phyloP scores from a whole-genome alignment of 1,140 invertebrate genomes.

The Charaxes varanes region DNA sequence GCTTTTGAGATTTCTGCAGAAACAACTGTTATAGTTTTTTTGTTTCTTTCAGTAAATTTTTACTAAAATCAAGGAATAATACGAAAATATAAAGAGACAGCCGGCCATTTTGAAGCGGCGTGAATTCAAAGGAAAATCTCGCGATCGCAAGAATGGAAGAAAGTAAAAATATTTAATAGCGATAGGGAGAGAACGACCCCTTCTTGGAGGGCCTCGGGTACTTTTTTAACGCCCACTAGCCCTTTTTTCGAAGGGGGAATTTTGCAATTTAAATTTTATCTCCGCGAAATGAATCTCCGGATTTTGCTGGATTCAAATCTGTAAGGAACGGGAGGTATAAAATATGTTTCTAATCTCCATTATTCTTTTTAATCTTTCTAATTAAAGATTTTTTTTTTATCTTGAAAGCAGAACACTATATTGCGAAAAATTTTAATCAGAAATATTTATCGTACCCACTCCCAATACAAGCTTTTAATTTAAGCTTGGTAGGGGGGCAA shows the following conservation, averaged over 20 bases:
- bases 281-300: slow-evolving; percentile 50
- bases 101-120: slow-evolving; percentile 15
- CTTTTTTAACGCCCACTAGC: slow-evolving; percentile 58
- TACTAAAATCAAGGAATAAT: too few relatives aligned
- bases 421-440: too few relatives aligned
- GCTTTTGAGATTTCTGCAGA: too few relatives aligned
- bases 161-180: slow-evolving; percentile 45
- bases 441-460: too few relatives aligned
- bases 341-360: slow-evolving; percentile 21
- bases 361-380: slow-evolving; percentile 9
- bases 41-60: too few relatives aligned
- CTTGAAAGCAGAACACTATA: too few relatives aligned
- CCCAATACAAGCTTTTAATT: too few relatives aligned
- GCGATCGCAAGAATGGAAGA: slow-evolving; percentile 18
- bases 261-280: slow-evolving; percentile 70
- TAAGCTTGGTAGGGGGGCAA: too few relatives aligned
- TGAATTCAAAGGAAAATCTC: slow-evolving; percentile 14
- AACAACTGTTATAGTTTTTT: too few relatives aligned
- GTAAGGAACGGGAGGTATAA: slow-evolving; percentile 14
- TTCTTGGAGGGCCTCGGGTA: slow-evolving; percentile 24
- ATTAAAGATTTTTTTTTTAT: too few relatives aligned
- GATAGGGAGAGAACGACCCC: slow-evolving; percentile 21
- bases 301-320: slow-evolving; percentile 33
- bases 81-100: slow-evolving; percentile 2
- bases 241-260: slow-evolving; percentile 55